Evolutionary conservation across 1,140 invertebrate species (phyloP).

Genomic region (Nomia melanderi): DNA sequence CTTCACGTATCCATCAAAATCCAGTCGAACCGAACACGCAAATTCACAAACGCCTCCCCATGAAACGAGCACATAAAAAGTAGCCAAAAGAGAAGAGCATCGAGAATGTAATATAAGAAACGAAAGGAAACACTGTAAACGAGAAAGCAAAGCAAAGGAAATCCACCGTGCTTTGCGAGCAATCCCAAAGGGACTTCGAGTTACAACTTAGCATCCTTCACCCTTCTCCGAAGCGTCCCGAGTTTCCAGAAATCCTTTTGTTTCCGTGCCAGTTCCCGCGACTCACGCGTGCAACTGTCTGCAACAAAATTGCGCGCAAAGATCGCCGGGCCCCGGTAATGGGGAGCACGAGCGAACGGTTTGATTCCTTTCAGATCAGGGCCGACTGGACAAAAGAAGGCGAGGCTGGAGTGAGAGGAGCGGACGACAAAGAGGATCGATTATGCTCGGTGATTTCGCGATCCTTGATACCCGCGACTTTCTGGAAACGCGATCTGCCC

Average conservation of each 20-base stretch:
- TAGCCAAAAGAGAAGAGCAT: no score
- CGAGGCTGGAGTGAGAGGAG: no score
- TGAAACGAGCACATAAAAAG: no score
- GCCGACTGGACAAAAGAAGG: background rate
- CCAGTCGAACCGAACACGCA: no score
- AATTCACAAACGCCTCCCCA: no score
- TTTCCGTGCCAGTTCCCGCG: constrained; percentile 41
- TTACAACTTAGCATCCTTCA: no score
- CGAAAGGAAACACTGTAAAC: no score
- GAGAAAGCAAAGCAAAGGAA: background rate
- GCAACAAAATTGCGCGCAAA: constrained; percentile 56
- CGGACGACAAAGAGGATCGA: background rate
- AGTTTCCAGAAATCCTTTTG: constrained; percentile 13
- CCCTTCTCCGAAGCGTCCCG: background rate
- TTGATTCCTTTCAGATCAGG: background rate
- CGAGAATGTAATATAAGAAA: no score
- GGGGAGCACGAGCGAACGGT: constrained; percentile 10
- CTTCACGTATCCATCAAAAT: no score
- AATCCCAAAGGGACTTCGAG: background rate
- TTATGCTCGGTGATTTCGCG: background rate
- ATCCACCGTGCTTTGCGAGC: background rate
- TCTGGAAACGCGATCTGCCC: background rate
- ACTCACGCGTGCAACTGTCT: constrained; percentile 28
- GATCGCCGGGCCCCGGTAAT: constrained; percentile 34
- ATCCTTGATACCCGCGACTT: background rate